Base-by-base conservation (phyloP, 1,140 invertebrate species). In the Magallana gigas region DNA sequence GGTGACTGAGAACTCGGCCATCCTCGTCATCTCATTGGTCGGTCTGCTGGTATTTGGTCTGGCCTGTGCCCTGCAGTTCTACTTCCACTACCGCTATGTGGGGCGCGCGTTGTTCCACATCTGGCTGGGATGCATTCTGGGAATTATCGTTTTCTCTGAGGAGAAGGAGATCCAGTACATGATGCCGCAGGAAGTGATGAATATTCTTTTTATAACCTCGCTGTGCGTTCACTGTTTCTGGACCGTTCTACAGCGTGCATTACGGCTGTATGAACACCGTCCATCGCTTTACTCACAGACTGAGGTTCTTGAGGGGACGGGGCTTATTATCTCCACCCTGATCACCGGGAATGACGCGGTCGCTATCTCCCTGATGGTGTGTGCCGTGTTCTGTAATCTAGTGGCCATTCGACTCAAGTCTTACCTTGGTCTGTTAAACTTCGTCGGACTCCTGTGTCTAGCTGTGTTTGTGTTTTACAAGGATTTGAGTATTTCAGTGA, bases 71-170 rank as follows among this genome's bases (percentile, higher is more conserved):
- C 87, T 93, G 12, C 90, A 89, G 62, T 93, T 93, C 85, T 93
- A 94, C 87, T 94, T 94, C 82, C 90, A 91, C 23, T 90, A 91
- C 76, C 88, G 90, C 11, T 57, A 87, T 7, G 64, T 93, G 18
- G 93, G 93, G 23, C 86, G 87, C 23, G 88, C 91, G 2, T 60
- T 94, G 23, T 88, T 92, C 58, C 92, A 94, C 62, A 87, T 94
- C 4, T 94, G 94, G 94, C 85, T 93, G 18, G 93, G 94, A 16
- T 92, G 93, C 84, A 88, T 94, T 18, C 87, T 94, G 7, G 94
- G 94, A 23, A 91, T 94, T 6, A 89, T 94, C 4, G 90, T 92
- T 3, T 94, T 94, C 88, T 88, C 90, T 8, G 90, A 94, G 80
- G 87, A 88, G 4, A 76, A 89, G 36, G 86, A 90, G 14, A 91